Conservation (phyloP, 2,113 vertebrate species). For the Pelecanoides urinatrix region DNA sequence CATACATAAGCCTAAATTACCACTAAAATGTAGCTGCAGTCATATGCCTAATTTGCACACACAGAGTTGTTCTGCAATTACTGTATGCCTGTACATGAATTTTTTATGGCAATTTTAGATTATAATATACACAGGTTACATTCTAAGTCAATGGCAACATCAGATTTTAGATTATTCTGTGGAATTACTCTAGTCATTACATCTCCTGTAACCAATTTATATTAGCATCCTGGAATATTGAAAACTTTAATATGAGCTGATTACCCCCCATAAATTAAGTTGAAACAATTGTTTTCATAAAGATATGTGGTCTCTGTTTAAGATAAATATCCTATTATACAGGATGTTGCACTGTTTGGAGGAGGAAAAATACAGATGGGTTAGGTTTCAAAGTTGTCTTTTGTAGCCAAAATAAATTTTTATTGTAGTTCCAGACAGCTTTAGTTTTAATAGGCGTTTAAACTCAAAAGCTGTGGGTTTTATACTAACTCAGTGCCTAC, state of each 20-base stretch:
- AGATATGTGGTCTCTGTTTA: constrained; percentile 52
- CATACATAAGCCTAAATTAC: not conserved
- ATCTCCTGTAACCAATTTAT: constrained; percentile 24
- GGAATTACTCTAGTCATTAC: not conserved
- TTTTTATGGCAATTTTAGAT: not conserved
- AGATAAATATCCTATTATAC: constrained; percentile 61
- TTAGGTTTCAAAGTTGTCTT: constrained; percentile 54
- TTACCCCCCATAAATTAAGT: constrained; percentile 41
- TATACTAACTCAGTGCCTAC: constrained; percentile 45
- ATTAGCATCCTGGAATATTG: constrained; percentile 10
- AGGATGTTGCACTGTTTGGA: constrained; percentile 60
- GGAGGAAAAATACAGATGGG: constrained; percentile 61
- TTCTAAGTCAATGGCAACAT: not conserved
- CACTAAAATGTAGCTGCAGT: not conserved
- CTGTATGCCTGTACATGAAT: not conserved
- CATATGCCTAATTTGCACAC: not conserved
- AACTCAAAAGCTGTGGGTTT: constrained; percentile 64
- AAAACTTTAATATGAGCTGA: constrained; percentile 29
- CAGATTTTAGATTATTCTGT: constrained; percentile 1
- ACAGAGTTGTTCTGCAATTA: not conserved
- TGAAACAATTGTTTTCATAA: constrained; percentile 57
- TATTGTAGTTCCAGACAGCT: constrained; percentile 58
- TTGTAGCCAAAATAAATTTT: constrained; percentile 65
- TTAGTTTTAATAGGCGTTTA: constrained; percentile 66
- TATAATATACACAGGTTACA: not conserved